Percentiles rank a stretch among this genome's conserved stretches.
These are phyloP conservation scores for Agapornis roseicollis DNA, from an alignment of 2,113 vertebrate species.

Conservation along the genomic window DNA sequence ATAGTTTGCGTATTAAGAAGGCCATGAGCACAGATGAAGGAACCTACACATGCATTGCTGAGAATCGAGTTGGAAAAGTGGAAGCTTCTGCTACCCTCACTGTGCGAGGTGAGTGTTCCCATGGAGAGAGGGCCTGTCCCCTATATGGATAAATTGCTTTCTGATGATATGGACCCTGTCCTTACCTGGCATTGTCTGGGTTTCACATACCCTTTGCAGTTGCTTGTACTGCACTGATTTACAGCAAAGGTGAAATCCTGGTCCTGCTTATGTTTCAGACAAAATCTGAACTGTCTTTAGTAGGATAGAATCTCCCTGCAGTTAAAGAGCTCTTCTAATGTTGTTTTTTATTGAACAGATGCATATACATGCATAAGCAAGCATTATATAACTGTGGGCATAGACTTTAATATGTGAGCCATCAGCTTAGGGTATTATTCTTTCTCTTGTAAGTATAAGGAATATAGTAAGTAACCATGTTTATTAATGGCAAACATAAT, in stretches of 20 bases:
- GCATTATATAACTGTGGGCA: neutral
- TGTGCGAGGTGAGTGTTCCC: conserved; percentile 85
- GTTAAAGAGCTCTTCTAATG: neutral
- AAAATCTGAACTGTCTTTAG: neutral
- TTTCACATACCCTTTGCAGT: neutral
- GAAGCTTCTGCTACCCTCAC: conserved; percentile 92
- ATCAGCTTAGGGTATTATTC: neutral
- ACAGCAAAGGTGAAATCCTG: neutral
- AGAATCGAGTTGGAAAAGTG: conserved; percentile 95
- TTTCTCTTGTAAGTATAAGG: neutral
- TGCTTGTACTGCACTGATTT: neutral
- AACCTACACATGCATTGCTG: conserved; percentile 89
- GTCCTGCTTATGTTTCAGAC: neutral
- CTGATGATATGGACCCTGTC: neutral
- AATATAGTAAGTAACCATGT: neutral
- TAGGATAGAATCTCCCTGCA: neutral
- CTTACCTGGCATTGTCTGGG: neutral
- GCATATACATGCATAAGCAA: neutral
- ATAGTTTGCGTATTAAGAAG: conserved; percentile 93
- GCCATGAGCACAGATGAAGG: conserved; percentile 86
- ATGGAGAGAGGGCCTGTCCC: neutral
- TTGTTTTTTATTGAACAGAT: neutral
- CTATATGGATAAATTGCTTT: neutral
- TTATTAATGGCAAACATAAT: neutral
- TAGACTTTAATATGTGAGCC: neutral